Conservation (phyloP, 1,140 invertebrate species). For the Samia ricini region DNA sequence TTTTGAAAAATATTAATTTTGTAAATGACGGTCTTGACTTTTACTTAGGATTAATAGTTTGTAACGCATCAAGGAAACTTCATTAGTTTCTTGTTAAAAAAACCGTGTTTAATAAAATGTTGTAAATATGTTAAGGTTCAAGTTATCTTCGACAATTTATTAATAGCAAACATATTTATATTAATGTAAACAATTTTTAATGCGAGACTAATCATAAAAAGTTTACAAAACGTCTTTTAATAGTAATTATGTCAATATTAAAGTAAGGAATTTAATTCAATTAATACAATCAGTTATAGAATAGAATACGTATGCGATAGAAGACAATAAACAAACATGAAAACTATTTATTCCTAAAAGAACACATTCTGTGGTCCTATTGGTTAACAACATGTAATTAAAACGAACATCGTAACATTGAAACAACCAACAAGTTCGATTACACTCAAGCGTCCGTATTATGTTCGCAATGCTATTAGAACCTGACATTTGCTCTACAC, state of each 20-base stretch:
- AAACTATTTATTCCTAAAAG: neutral
- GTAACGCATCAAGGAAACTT: constrained; percentile 15
- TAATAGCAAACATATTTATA: neutral
- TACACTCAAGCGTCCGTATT: constrained; percentile 46
- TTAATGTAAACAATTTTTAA: too few species aligned
- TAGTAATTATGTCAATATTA: too few species aligned
- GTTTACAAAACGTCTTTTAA: too few species aligned
- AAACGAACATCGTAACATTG: neutral
- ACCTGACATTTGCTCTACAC: constrained; percentile 61
- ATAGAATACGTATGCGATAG: neutral
- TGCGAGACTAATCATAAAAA: too few species aligned
- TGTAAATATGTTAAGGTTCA: neutral
- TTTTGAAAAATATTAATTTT: constrained; percentile 63
- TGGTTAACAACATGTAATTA: neutral
- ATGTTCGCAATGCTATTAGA: constrained; percentile 65
- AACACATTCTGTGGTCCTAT: neutral
- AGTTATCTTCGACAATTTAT: neutral
- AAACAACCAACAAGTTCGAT: constrained; percentile 52
- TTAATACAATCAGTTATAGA: neutral
- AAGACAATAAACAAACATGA: neutral
- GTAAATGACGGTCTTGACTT: constrained; percentile 36
- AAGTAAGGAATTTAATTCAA: too few species aligned
- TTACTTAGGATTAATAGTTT: constrained; percentile 45
- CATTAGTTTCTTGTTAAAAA: constrained; percentile 19
- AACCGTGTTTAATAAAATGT: neutral